phyloP scores from a whole-genome alignment of 2,113 vertebrate genomes.

The Sphaerodactylus townsendi region DNA sequence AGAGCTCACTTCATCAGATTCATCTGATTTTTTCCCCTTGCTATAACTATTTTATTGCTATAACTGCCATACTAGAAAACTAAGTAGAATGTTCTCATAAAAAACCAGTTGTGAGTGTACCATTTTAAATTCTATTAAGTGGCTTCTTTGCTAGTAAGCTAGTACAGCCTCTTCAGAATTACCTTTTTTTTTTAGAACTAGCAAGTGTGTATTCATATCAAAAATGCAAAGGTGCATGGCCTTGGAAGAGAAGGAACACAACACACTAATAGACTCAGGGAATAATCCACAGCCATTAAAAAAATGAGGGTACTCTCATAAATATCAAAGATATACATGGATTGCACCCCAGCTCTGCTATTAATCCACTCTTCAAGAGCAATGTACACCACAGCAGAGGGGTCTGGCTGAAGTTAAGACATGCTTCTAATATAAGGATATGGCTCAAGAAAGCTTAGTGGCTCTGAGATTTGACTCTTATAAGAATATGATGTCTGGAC shows the following conservation, averaged over 20 bases:
- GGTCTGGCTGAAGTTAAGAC: background rate
- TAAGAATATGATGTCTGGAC: conserved; percentile 38
- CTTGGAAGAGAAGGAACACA: background rate
- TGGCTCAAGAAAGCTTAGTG: background rate
- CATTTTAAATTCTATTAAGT: background rate
- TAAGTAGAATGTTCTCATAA: background rate
- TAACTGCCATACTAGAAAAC: background rate
- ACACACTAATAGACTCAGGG: background rate
- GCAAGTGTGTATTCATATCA: background rate
- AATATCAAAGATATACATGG: background rate
- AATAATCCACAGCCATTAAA: background rate
- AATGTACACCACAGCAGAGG: background rate
- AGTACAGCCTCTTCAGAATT: background rate
- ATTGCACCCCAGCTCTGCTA: background rate
- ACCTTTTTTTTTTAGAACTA: background rate
- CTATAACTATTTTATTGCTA: no score
- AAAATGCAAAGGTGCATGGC: background rate
- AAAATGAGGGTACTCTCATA: background rate
- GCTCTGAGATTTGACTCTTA: conserved; percentile 14
- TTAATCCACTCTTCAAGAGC: background rate
- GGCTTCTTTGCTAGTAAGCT: background rate
- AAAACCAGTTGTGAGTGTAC: background rate
- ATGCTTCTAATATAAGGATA: background rate
- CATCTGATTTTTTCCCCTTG: no score
- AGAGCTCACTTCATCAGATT: no score